A percentile compares a stretch with the other conserved stretches of the same genome.
phyloP scores from a whole-genome alignment of 2,113 vertebrate species.

The Fregetta grallaria region DNA sequence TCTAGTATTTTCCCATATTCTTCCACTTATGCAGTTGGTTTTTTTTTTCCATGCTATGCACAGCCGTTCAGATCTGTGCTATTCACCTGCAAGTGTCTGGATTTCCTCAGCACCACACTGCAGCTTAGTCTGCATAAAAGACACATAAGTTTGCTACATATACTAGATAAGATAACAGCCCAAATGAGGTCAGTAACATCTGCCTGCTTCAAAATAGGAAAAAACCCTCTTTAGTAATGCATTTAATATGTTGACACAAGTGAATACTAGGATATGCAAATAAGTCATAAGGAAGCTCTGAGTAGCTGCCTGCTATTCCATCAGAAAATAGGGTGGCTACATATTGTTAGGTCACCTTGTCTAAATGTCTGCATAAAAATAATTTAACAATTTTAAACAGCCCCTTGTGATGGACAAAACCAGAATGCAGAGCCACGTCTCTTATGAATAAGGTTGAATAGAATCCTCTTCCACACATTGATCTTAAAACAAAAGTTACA shows the following conservation, averaged over 20 bases:
- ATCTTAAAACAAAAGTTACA: background rate
- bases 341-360: background rate
- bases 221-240: background rate
- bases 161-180: background rate
- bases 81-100: background rate
- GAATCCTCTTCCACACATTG: background rate
- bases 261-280: background rate
- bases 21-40: background rate
- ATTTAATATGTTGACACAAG: background rate
- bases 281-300: background rate
- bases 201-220: background rate
- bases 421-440: background rate
- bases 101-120: background rate
- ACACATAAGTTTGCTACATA: background rate
- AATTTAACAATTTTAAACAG: background rate
- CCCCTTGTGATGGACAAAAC: background rate
- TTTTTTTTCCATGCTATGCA: background rate
- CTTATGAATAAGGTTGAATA: background rate
- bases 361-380: background rate
- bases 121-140: background rate
- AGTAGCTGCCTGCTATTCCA: background rate
- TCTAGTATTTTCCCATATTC: background rate
- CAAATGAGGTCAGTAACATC: background rate
- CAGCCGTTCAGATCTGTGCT: background rate
- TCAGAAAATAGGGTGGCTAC: background rate